phyloP scores from a whole-genome alignment of 2,113 vertebrate species.

The Sakesphorus luctuosus region DNA sequence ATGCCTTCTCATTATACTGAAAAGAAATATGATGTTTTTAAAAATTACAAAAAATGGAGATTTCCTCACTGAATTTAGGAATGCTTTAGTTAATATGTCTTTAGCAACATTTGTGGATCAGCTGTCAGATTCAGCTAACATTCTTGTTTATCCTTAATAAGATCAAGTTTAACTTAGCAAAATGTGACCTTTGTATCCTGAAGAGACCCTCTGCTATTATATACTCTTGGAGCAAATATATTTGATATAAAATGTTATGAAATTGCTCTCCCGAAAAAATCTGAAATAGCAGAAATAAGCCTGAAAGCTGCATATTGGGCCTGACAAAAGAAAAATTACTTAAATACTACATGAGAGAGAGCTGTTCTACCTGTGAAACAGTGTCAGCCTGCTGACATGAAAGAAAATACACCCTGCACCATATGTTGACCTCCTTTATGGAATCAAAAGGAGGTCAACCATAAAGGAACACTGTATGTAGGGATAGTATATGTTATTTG shows the following conservation, averaged over 20 bases:
- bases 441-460: neutral
- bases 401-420: neutral
- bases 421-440: neutral
- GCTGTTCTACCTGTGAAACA: neutral
- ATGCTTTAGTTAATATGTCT: neutral
- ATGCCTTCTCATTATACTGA: neutral
- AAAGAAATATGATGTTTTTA: neutral
- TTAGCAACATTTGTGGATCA: neutral
- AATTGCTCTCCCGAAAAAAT: neutral
- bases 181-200: neutral
- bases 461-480: neutral
- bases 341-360: neutral
- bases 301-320: neutral
- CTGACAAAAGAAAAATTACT: neutral
- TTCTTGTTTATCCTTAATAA: neutral
- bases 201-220: neutral
- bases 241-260: neutral
- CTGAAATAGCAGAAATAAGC: neutral
- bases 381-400: neutral
- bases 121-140: neutral
- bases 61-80: neutral
- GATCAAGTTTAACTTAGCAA: neutral
- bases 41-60: neutral
- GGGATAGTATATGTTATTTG: neutral
- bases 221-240: neutral